phyloP scores from a whole-genome alignment of 2,888 invertebrate genomes.

The Celastrina argiolus region DNA sequence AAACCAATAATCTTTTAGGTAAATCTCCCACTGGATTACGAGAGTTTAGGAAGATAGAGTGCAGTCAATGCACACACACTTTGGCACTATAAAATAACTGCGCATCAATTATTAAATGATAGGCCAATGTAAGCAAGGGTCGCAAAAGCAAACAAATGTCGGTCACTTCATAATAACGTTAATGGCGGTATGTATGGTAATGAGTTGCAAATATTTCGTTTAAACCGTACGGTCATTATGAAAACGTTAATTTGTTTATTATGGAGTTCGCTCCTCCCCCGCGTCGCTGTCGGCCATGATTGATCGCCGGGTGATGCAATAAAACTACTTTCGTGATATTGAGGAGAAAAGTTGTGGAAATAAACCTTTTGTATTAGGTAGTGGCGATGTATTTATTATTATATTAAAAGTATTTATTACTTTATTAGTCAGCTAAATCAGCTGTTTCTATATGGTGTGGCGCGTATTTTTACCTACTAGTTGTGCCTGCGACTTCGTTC shows the following conservation, averaged over 20 bases:
- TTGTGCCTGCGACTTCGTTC: too few species aligned
- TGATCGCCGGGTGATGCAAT: neutral
- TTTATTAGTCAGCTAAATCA: too few species aligned
- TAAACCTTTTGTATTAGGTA: too few species aligned
- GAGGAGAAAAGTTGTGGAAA: neutral
- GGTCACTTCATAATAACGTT: neutral
- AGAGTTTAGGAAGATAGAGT: too few species aligned
- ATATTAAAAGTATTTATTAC: too few species aligned
- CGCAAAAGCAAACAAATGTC: neutral
- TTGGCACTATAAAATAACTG: too few species aligned
- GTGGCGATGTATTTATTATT: too few species aligned
- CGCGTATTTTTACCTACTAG: too few species aligned
- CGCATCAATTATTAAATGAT: neutral
- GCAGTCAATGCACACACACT: too few species aligned
- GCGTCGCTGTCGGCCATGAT: neutral
- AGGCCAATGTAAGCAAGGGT: neutral
- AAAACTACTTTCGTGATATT: neutral
- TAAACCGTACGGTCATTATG: neutral
- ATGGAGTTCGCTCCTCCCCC: neutral
- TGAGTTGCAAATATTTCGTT: constrained; percentile 20
- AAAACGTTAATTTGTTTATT: constrained; percentile 18
- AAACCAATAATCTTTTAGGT: too few species aligned
- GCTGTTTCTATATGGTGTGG: too few species aligned
- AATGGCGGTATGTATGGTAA: neutral
- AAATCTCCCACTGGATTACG: too few species aligned